Conservation (phyloP, 2,888 invertebrate species). For the Norana najaformis region DNA sequence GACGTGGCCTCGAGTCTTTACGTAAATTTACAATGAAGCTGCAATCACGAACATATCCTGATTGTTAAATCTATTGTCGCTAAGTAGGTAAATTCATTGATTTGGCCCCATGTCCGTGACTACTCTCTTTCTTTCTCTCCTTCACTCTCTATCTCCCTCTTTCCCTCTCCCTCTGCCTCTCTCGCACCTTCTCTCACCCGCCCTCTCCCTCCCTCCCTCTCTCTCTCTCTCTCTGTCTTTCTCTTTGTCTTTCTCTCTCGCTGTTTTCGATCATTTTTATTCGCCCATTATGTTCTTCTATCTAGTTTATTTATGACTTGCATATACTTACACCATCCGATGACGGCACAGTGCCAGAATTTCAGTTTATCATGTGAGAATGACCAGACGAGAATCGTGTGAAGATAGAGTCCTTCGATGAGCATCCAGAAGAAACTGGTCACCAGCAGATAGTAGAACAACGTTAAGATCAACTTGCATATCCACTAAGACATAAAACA, state of each 20-base stretch:
- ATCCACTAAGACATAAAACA: conserved; percentile 35
- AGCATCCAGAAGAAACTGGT: conserved; percentile 99
- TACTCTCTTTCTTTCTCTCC: background rate
- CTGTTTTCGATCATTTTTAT: background rate
- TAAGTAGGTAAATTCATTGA: no score
- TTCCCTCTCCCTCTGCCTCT: background rate
- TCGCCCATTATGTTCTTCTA: background rate
- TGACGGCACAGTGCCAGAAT: conserved; percentile 58
- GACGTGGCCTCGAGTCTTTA: no score
- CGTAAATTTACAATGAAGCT: no score
- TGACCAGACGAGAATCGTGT: conserved; percentile 61
- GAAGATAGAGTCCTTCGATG: conserved; percentile 68
- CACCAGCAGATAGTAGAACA: conserved; percentile 86
- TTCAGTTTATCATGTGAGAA: conserved; percentile 58
- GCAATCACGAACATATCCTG: no score
- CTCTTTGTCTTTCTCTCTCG: background rate
- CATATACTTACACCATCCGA: conserved; percentile 62
- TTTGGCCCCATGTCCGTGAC: background rate
- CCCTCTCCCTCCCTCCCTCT: background rate
- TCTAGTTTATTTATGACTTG: background rate
- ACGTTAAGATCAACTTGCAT: conserved; percentile 64
- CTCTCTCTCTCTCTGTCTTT: background rate
- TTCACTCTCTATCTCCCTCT: background rate
- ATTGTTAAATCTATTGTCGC: no score
- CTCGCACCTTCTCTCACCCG: background rate